phyloP scores from a whole-genome alignment of 2,113 vertebrate species.

The Isichthys henryi region DNA sequence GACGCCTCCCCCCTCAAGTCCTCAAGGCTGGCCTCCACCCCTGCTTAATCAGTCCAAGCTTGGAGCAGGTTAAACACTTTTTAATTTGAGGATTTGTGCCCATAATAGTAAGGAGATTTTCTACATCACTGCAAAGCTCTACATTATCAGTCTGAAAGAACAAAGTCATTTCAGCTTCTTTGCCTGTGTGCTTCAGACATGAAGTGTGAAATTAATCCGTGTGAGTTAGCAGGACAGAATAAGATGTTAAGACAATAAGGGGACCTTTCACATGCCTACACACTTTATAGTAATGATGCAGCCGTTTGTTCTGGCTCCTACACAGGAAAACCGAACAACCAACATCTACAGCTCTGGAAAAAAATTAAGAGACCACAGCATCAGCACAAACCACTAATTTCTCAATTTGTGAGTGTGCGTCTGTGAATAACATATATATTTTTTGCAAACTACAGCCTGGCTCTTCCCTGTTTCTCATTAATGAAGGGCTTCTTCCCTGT shows the following conservation, averaged over 20 bases:
- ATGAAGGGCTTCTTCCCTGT: too few relatives aligned
- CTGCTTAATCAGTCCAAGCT: constrained; percentile 38
- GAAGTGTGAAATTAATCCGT: neutral
- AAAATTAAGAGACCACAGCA: neutral
- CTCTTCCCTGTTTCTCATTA: too few relatives aligned
- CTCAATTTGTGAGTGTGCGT: too few relatives aligned
- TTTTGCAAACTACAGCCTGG: too few relatives aligned
- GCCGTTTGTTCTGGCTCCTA: neutral
- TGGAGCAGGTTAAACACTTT: constrained; percentile 49
- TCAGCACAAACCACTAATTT: neutral
- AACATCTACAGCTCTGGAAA: neutral
- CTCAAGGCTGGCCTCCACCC: constrained; percentile 27
- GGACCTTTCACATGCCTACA: neutral
- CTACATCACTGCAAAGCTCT: constrained; percentile 49
- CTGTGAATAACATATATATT: too few relatives aligned
- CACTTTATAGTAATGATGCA: neutral
- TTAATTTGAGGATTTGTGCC: constrained; percentile 44
- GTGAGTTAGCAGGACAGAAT: neutral
- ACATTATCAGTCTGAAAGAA: constrained; percentile 33
- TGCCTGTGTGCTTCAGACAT: neutral
- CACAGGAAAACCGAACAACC: neutral
- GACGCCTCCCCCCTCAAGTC: constrained; percentile 34
- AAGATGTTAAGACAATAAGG: neutral
- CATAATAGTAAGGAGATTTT: constrained; percentile 58
- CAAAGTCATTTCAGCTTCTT: neutral